These are phyloP conservation scores for Pseudeuparius sepicola DNA, from an alignment of 2,888 invertebrate genomes.

Conservation along the genomic window DNA sequence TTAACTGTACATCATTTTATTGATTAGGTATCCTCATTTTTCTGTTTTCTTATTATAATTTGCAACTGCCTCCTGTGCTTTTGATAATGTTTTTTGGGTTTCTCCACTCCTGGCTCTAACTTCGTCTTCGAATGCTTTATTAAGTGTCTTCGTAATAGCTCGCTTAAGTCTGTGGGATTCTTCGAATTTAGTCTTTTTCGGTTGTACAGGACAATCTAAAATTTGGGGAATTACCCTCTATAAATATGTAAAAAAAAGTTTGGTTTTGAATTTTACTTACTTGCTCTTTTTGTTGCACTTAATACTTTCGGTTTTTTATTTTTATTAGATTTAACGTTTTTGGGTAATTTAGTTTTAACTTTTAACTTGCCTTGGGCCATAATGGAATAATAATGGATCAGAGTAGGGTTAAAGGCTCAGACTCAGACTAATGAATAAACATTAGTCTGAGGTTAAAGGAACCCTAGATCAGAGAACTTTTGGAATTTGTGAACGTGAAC, in stretches of 20 bases:
- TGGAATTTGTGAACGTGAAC: too few species aligned
- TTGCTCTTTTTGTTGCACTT: constrained; percentile 48
- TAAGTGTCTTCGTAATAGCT: constrained; percentile 55
- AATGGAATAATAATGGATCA: too few species aligned
- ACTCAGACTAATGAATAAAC: too few species aligned
- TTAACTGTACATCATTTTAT: too few species aligned
- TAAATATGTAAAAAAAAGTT: too few species aligned
- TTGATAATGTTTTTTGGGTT: neutral
- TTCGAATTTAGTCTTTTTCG: constrained; percentile 46
- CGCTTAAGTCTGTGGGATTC: constrained; percentile 54
- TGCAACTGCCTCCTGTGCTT: constrained; percentile 1
- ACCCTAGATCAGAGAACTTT: too few species aligned
- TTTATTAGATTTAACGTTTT: constrained; percentile 41
- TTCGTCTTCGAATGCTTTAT: constrained; percentile 55
- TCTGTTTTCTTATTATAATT: constrained; percentile 1
- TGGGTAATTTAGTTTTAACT: constrained; percentile 51
- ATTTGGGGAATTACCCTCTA: too few species aligned
- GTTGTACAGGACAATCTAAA: constrained; percentile 49
- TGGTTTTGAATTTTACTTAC: too few species aligned
- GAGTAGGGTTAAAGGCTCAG: too few species aligned
- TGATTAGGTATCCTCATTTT: too few species aligned
- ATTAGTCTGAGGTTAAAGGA: too few species aligned
- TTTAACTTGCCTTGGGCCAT: constrained; percentile 62
- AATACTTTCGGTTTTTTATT: constrained; percentile 42
- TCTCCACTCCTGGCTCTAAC: constrained; percentile 44